Percentiles rank a stretch among this genome's conserved stretches.
Evolutionary conservation across 2,888 invertebrate species (phyloP).

Genomic region (Hedya salicella): DNA sequence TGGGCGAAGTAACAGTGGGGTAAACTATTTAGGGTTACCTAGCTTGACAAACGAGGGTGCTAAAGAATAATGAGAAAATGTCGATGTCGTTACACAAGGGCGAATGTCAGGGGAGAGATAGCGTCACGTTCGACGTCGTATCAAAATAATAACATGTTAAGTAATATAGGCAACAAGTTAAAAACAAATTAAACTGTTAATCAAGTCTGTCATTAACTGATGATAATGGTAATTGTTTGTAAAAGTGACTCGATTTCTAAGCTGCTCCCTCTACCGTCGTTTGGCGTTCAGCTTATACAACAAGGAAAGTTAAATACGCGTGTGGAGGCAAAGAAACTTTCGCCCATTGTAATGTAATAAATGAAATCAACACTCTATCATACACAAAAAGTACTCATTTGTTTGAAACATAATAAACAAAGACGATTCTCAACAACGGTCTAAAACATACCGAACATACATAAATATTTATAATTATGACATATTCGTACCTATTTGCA

Average conservation of each 20-base stretch:
- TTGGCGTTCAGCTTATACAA: constrained; percentile 81
- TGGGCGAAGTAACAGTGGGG: constrained; percentile 61
- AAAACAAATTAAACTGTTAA: constrained; percentile 50
- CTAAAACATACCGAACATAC: constrained; percentile 19
- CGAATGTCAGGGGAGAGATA: constrained; percentile 41
- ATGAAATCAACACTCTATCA: constrained; percentile 54
- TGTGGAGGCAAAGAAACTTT: constrained; percentile 78
- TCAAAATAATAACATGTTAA: constrained; percentile 41
- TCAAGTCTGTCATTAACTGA: constrained; percentile 57
- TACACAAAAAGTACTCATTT: constrained; percentile 28
- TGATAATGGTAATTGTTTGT: constrained; percentile 62
- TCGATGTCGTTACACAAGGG: constrained; percentile 66
- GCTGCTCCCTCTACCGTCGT: constrained; percentile 78
- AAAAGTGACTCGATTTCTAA: constrained; percentile 80
- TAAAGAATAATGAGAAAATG: constrained; percentile 72
- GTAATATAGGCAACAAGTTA: constrained; percentile 46
- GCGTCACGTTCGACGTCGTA: constrained; percentile 25
- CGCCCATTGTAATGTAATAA: constrained; percentile 74
- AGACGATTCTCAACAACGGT: background rate
- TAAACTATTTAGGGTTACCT: constrained; percentile 69
- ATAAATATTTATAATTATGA: constrained; percentile 19
- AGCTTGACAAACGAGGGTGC: constrained; percentile 75
- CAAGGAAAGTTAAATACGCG: constrained; percentile 82
- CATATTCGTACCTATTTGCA: constrained; percentile 41
- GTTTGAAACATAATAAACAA: constrained; percentile 12